Base-by-base conservation (phyloP, 2,113 vertebrate species). In the Mesoclemmys tuberculata region DNA sequence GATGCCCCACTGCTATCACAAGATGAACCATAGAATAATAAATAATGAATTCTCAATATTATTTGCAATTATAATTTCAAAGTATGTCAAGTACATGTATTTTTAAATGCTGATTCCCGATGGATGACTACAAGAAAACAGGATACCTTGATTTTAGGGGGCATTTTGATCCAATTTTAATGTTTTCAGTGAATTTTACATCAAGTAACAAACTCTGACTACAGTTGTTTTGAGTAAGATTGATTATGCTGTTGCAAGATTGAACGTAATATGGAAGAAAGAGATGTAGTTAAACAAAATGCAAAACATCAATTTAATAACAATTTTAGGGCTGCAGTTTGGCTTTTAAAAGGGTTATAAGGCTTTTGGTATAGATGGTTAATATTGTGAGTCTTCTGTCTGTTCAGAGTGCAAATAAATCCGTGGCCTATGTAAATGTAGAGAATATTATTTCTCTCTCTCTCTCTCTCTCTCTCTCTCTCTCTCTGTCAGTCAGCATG, bases 51-150 rank as follows among this genome's bases (percentile, higher is more conserved):
- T 21, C 3, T 89, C 89, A 71, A 12, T 1, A 0, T 64, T 78
- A 80, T 84, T 86, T 92, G 64, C 56, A 84, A 64, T 38, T 35
- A 85, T 38, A 79, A 44, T 86, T 95, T 89, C 12, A 82, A 92
- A 90, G 71, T n/a, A n/a, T 82, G 93, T 92, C 5, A 78, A 35
- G 19, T 77, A 26, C 14, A 10, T 6, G 5, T 52, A 51, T 1
- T 80, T 80, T 52, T 80, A 10, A 55, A 7, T 86, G 11, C 8
- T 27, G 89, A 64, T 21, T 16, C 0, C 0, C 13, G 1, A 1
- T 2, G 0, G 1, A 1, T 2, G 0, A 85, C 5, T 41, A 12
- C n/a, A 80, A 74, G 82, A 51, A n/a, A 38, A 49, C 49, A 85
- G 38, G 9, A 19, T 71, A 11, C 13, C 13, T 27, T 83, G 41